Base-by-base conservation (phyloP, 2,113 vertebrate species). In the Girardinichthys multiradiatus region DNA sequence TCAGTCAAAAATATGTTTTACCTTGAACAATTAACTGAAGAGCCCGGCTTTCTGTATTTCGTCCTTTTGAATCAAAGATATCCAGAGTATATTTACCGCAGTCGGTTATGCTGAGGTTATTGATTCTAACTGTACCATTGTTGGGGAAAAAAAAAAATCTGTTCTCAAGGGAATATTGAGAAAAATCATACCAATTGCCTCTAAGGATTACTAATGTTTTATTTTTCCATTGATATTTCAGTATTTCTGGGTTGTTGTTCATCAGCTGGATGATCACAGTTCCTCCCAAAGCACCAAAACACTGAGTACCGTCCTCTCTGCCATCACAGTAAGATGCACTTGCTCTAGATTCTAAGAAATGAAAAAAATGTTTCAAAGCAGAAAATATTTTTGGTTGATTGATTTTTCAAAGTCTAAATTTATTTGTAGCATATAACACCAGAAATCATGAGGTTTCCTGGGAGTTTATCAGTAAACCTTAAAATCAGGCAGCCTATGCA, bases 201-300 rank as follows among this genome's bases (percentile, higher is more conserved):
- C 13, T 17, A 1, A 51, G 4, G 27, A 72, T 54, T 12, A 21
- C 0, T 1, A 1, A 2, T 28, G 8, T 13, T 12, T 39, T 11
- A 17, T 70, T 70, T n/a, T 29, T 35, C 54, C n/a, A 70, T 1
- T 59, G 2, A 28, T 29, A 70, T 59, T 19, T 24, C 19, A 12
- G 8, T 33, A 72, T 62, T 19, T 54, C 24, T 72, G 59, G 54
- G 21, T 24, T 1, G 0, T 0, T 28, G 57, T 69, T 51, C 68
- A 80, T 73, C 75, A 92, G 76, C 14, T 4, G 35, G 31, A 90
- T 2, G 60, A 37, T n/a, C 62, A 91, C 35, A 70, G 79, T 57
- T 83, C 79, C 76, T 86, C 80, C 79, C 57, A 88, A 68, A 70
- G 77, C 60, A 78, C 79, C 88, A 62, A 70, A 81, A 81, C 87